phyloP scores from a whole-genome alignment of 2,797 vertebrate genomes.

The Pristis pectinata region DNA sequence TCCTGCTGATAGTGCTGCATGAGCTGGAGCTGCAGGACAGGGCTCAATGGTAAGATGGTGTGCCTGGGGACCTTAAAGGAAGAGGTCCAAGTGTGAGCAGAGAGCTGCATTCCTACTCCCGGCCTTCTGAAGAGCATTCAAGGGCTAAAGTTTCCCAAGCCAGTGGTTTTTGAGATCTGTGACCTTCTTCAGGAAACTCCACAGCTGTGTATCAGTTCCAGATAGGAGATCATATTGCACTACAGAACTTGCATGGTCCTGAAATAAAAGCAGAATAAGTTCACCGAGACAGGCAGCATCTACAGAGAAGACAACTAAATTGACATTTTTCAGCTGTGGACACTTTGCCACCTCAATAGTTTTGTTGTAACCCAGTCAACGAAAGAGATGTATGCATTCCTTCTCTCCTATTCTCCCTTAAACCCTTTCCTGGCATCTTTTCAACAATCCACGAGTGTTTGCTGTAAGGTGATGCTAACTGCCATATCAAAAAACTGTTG shows the following conservation, averaged over 20 bases:
- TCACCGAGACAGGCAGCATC: background rate
- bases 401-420: background rate
- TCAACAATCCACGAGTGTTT: background rate
- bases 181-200: too few species aligned
- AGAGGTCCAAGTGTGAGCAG: too few species aligned
- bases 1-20: too few species aligned
- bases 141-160: too few species aligned
- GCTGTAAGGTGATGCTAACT: background rate
- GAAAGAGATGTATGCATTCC: too few species aligned
- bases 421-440: background rate
- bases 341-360: background rate
- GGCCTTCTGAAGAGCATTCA: too few species aligned
- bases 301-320: background rate
- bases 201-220: too few species aligned
- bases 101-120: too few species aligned
- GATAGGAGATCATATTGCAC: background rate
- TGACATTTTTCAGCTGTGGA: background rate
- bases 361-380: background rate
- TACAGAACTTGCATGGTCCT: background rate
- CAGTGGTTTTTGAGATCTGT: too few species aligned
- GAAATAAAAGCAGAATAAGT: background rate
- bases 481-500: background rate
- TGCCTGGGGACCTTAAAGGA: too few species aligned
- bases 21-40: too few species aligned
- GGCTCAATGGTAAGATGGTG: too few species aligned